Conservation (phyloP, 2,888 invertebrate species). For the Poecilobothrus nobilitatus region DNA sequence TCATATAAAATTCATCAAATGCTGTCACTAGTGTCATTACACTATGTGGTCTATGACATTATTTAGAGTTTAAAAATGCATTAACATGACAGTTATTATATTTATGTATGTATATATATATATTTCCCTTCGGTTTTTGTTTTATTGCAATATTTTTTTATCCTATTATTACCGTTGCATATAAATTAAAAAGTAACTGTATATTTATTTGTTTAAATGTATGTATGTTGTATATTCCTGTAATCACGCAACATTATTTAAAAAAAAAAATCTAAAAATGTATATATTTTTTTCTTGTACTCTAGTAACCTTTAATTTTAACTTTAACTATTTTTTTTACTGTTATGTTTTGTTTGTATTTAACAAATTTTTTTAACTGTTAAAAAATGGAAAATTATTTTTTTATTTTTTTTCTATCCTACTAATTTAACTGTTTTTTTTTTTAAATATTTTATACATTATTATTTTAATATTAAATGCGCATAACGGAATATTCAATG, state of each 20-base stretch:
- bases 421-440: neutral
- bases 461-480: neutral
- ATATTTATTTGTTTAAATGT: neutral
- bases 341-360: neutral
- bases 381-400: neutral
- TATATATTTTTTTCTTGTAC: neutral
- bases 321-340: neutral
- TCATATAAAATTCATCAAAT: too few relatives aligned
- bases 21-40: too few relatives aligned
- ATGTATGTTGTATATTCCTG: neutral
- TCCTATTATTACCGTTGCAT: neutral
- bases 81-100: neutral
- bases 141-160: neutral
- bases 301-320: constrained; percentile 2
- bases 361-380: neutral
- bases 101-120: neutral
- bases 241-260: neutral
- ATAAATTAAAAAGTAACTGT: neutral
- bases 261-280: neutral
- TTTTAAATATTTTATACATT: neutral
- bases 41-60: too few relatives aligned
- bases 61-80: neutral
- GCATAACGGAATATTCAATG: neutral
- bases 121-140: neutral
- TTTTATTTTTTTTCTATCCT: too few relatives aligned